These are phyloP conservation scores for Drosophila nigromelanica DNA, from an alignment of 1,140 invertebrate species.

Conservation along the genomic window DNA sequence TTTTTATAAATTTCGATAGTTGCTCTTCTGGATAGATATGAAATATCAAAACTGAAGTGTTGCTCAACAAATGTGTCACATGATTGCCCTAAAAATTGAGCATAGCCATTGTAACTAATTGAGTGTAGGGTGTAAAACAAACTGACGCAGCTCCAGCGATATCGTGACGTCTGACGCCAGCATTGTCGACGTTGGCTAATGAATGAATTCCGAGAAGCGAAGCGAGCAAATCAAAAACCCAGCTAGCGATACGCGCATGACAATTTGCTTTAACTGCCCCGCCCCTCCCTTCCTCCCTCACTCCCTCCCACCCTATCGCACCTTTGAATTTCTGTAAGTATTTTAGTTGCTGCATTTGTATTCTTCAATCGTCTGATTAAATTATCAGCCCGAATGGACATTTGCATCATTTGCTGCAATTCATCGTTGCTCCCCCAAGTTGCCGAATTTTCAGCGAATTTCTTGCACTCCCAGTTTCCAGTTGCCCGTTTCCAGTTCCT, in stretches of 20 bases:
- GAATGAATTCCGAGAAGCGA: slow-evolving; percentile 46
- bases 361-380: too few species aligned
- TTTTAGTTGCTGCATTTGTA: slow-evolving; percentile 24
- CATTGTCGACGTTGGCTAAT: slow-evolving; percentile 54
- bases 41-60: too few species aligned
- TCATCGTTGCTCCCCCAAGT: slow-evolving; percentile 20
- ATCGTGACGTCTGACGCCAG: slow-evolving; percentile 53
- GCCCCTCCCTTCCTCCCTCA: neutral
- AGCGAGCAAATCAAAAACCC: slow-evolving; percentile 35
- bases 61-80: neutral
- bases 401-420: slow-evolving; percentile 28
- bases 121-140: slow-evolving; percentile 20
- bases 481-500: neutral
- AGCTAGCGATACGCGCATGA: slow-evolving; percentile 32
- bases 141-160: slow-evolving; percentile 32
- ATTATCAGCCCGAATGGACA: slow-evolving; percentile 30
- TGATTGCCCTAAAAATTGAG: neutral
- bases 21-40: too few species aligned
- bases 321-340: neutral
- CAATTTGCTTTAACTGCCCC: slow-evolving; percentile 1
- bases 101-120: neutral
- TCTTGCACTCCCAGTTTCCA: neutral
- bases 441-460: slow-evolving; percentile 3
- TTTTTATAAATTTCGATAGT: too few species aligned
- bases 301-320: neutral